Conservation (phyloP, 64 coral and sea anemone genomes). For the Cladopsammia gracilis region DNA sequence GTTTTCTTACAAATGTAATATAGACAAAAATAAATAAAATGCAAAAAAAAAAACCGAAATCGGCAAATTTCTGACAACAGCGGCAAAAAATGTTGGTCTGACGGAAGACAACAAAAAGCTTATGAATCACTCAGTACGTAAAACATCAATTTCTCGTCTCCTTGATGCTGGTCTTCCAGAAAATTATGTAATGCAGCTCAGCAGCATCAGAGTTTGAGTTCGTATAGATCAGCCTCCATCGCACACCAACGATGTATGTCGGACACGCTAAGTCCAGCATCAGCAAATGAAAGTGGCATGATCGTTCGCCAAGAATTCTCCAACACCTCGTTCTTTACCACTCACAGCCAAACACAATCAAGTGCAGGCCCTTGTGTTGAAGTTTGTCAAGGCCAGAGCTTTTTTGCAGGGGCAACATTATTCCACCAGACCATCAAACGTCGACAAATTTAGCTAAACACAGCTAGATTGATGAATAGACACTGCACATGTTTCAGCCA, state of each 20-base stretch:
- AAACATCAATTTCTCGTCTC: slow-evolving; percentile 47
- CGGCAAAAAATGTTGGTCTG: background rate
- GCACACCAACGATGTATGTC: background rate
- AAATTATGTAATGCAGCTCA: slow-evolving; percentile 48
- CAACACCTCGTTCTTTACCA: background rate
- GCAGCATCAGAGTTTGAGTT: slow-evolving; percentile 24
- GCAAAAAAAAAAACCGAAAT: background rate
- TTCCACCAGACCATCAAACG: too few species aligned
- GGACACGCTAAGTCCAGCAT: background rate
- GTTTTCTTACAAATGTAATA: background rate
- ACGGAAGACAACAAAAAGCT: background rate
- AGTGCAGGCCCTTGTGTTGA: background rate
- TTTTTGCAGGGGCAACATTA: background rate
- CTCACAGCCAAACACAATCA: too few species aligned
- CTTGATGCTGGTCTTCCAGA: slow-evolving; percentile 54
- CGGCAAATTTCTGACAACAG: background rate
- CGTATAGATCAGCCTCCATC: slow-evolving; percentile 22
- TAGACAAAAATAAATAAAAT: background rate
- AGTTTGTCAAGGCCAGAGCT: background rate
- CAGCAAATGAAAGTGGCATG: background rate
- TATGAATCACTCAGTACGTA: slow-evolving; percentile 47
- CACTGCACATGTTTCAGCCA: too few species aligned
- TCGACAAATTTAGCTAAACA: too few species aligned
- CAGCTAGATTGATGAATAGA: too few species aligned
- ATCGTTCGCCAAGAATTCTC: background rate